Conservation (phyloP, 2,888 invertebrate species). For the Heliconius sara region DNA sequence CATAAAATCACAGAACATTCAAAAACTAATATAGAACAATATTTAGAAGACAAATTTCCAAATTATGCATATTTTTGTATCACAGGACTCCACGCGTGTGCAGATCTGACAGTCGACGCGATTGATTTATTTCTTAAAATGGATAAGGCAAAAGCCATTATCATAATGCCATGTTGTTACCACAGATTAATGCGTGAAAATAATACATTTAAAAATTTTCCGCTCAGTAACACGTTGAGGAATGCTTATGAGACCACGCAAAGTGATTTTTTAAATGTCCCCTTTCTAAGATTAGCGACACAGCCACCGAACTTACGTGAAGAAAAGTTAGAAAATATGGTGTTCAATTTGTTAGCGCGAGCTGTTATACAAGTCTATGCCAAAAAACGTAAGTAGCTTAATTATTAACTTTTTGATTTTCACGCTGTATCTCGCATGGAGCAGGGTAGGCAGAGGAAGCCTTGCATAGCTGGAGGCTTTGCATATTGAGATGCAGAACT, state of each 20-base stretch:
- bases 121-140: constrained; percentile 86
- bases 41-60: constrained; percentile 69
- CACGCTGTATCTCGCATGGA: no score
- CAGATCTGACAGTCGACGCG: constrained; percentile 88
- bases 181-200: constrained; percentile 84
- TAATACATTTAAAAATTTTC: constrained; percentile 85
- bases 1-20: constrained; percentile 84
- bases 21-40: constrained; percentile 66
- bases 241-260: constrained; percentile 63
- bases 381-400: constrained; percentile 73
- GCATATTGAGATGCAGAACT: no score
- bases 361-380: constrained; percentile 86
- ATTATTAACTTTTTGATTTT: background rate
- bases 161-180: constrained; percentile 92
- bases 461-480: no score
- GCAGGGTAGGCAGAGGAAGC: no score
- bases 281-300: constrained; percentile 89
- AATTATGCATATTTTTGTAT: constrained; percentile 65
- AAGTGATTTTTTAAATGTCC: constrained; percentile 79
- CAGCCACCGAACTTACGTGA: constrained; percentile 85
- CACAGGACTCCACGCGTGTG: constrained; percentile 90
- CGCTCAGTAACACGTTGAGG: constrained; percentile 83
- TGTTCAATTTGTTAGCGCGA: constrained; percentile 83
- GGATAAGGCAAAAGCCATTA: constrained; percentile 80
- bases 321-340: constrained; percentile 78